phyloP scores from a whole-genome alignment of 2,113 vertebrate species.

The Macroglossus sobrinus region DNA sequence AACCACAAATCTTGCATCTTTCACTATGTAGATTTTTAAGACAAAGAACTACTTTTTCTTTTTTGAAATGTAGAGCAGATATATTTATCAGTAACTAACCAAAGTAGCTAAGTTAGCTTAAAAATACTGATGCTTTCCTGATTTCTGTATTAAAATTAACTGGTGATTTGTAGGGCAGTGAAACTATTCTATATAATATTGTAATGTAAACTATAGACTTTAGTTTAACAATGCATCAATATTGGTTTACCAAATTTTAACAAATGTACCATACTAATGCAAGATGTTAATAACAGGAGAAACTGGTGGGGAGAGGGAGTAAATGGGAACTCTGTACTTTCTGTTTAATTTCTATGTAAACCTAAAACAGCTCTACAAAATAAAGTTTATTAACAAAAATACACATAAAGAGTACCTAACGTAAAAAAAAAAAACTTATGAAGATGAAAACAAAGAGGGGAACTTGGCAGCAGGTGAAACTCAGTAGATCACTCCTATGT shows the following conservation, averaged over 20 bases:
- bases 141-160: neutral
- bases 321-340: neutral
- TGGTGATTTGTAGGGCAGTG: neutral
- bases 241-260: neutral
- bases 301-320: neutral
- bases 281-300: neutral
- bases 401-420: neutral
- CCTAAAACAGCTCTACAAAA: neutral
- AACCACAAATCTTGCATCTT: neutral
- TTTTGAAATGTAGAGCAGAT: constrained; percentile 9
- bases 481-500: neutral
- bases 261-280: neutral
- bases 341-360: constrained; percentile 2
- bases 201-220: neutral
- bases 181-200: neutral
- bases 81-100: constrained; percentile 24
- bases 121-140: neutral
- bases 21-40: neutral
- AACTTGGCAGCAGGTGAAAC: neutral
- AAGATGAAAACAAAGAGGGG: neutral
- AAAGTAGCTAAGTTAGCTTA: neutral
- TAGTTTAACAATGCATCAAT: neutral
- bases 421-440: neutral
- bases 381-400: neutral
- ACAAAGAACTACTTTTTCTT: neutral